Evolutionary conservation across 2,113 vertebrate genomes (phyloP).

Genomic region (Dipodomys ordii): DNA sequence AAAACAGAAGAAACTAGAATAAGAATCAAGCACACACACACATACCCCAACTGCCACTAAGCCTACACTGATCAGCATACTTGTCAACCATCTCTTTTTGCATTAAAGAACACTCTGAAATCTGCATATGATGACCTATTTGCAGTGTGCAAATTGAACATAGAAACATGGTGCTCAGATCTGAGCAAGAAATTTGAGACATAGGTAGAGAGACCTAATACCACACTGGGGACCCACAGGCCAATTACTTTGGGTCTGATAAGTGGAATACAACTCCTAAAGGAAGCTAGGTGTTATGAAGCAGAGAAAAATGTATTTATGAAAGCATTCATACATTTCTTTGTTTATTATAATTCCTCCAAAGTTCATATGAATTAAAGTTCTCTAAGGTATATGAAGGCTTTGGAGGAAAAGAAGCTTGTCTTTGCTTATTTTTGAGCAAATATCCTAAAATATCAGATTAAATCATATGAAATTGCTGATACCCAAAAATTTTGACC

Average conservation of each 20-base stretch:
- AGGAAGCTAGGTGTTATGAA: conserved; percentile 65
- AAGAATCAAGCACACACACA: neutral
- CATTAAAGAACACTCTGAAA: conserved; percentile 55
- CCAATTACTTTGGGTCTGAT: conserved; percentile 74
- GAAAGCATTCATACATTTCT: conserved; percentile 29
- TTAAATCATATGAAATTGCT: conserved; percentile 54
- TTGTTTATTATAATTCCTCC: conserved; percentile 63
- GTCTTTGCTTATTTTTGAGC: conserved; percentile 34
- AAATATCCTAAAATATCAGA: conserved; percentile 46
- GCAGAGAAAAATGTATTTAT: conserved; percentile 59
- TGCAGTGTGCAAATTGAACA: conserved; percentile 56
- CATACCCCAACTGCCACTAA: neutral
- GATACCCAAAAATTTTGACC: conserved; percentile 54
- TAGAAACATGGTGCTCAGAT: conserved; percentile 68
- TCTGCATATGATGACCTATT: conserved; percentile 63
- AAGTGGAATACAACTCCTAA: conserved; percentile 74
- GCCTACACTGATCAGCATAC: neutral
- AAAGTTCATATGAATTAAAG: conserved; percentile 70
- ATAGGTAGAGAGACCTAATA: conserved; percentile 71
- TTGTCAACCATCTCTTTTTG: conserved; percentile 38
- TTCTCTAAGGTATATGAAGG: conserved; percentile 41
- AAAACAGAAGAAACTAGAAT: conserved; percentile 55
- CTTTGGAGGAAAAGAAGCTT: conserved; percentile 3
- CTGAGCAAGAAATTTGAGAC: conserved; percentile 77
- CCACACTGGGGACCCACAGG: conserved; percentile 57